Evolutionary conservation across 2,888 invertebrate species (phyloP).

Genomic region (Microchrysa polita): DNA sequence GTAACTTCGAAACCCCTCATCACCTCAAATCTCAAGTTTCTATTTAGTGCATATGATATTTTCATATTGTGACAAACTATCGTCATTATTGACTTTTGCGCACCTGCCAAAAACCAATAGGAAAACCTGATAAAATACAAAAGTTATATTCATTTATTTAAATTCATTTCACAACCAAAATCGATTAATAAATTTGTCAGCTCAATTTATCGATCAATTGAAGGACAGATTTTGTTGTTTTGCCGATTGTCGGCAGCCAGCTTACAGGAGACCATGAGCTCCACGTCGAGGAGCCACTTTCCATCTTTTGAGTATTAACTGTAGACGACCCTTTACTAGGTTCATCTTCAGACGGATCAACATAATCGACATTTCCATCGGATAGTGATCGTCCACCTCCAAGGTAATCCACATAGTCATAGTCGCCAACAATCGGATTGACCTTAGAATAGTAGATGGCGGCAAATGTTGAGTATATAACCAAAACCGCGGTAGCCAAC

Average conservation of each 20-base stretch:
- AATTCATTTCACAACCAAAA: background rate
- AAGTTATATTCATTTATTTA: no score
- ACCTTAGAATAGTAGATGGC: constrained; percentile 90
- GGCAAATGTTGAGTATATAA: constrained; percentile 85
- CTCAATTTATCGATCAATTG: constrained; percentile 62
- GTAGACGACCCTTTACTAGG: background rate
- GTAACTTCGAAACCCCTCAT: no score
- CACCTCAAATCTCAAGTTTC: no score
- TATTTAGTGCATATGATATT: no score
- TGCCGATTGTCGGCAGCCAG: constrained; percentile 59
- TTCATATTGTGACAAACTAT: no score
- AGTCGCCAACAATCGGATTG: constrained; percentile 82
- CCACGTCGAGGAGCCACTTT: constrained; percentile 40
- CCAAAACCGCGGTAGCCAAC: constrained; percentile 81
- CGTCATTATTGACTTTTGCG: no score
- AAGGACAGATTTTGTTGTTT: constrained; percentile 62
- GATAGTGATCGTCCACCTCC: constrained; percentile 71
- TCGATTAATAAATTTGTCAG: background rate
- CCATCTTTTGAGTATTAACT: background rate
- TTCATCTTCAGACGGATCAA: constrained; percentile 53
- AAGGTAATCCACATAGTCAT: constrained; percentile 79
- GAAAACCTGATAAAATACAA: no score
- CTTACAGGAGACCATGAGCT: constrained; percentile 52
- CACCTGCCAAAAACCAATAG: no score
- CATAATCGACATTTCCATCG: constrained; percentile 61